Evolutionary conservation across 2,888 invertebrate species (phyloP).

Genomic region (Melinaea menophilus): DNA sequence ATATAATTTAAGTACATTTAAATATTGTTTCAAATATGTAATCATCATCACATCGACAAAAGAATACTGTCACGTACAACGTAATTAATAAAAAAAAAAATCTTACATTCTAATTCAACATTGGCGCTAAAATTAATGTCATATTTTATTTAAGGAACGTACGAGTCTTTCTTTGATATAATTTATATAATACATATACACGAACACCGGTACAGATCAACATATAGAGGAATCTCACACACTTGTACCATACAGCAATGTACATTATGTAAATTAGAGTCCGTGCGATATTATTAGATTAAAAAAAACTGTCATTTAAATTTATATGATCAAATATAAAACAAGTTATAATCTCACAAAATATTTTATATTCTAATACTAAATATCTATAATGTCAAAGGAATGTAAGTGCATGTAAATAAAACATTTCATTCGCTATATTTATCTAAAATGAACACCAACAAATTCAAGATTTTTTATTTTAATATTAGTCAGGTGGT

Average conservation of each 20-base stretch:
- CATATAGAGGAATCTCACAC: slow-evolving; percentile 3
- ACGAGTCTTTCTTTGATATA: slow-evolving; percentile 31
- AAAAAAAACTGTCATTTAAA: too few species aligned
- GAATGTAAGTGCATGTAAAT: slow-evolving; percentile 16
- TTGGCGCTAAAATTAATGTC: slow-evolving; percentile 26
- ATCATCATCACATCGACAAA: slow-evolving; percentile 33
- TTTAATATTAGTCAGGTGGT: slow-evolving; percentile 6
- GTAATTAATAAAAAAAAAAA: slow-evolving; percentile 19
- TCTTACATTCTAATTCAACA: slow-evolving; percentile 30
- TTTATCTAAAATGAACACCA: slow-evolving; percentile 19
- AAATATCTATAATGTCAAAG: slow-evolving; percentile 14
- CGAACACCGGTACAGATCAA: slow-evolving; percentile 13
- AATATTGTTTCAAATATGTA: slow-evolving; percentile 37
- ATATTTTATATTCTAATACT: slow-evolving; percentile 17
- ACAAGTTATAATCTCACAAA: slow-evolving; percentile 16
- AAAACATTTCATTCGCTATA: slow-evolving; percentile 14
- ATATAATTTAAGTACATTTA: slow-evolving; percentile 41
- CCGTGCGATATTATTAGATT: too few species aligned
- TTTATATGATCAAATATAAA: slow-evolving; percentile 7
- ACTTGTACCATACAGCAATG: slow-evolving; percentile 12
- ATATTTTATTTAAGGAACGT: slow-evolving; percentile 33
- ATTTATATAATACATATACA: slow-evolving; percentile 19
- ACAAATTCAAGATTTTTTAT: slow-evolving; percentile 14
- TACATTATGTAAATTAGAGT: not conserved
- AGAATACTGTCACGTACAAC: slow-evolving; percentile 28